phyloP scores from a whole-genome alignment of 35 echinoderm and acorn worm genomes.

The Ophiothrix spiculata region DNA sequence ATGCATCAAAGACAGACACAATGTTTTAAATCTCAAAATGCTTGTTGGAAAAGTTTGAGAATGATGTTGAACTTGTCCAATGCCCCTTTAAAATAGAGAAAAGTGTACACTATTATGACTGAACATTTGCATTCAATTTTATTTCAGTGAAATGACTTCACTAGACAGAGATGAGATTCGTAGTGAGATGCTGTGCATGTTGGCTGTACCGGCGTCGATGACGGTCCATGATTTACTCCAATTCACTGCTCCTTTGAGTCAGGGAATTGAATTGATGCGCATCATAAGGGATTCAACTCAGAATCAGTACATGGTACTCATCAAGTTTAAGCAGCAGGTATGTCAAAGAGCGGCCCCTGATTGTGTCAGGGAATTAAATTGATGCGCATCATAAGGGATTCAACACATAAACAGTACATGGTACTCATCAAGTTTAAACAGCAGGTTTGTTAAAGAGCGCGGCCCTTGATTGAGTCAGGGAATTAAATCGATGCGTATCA shows the following conservation, averaged over 20 bases:
- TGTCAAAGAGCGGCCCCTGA: too few relatives aligned
- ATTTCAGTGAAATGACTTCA: conserved; percentile 70
- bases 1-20: too few relatives aligned
- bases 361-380: too few relatives aligned
- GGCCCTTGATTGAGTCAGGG: background rate
- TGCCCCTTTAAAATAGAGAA: too few relatives aligned
- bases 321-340: conserved; percentile 93
- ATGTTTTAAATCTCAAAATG: too few relatives aligned
- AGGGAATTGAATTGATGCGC: conserved; percentile 78
- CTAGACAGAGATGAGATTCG: conserved; percentile 71
- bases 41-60: too few relatives aligned
- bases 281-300: conserved; percentile 85
- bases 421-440: background rate
- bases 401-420: background rate
- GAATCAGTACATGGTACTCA: conserved; percentile 93
- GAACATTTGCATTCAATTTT: too few relatives aligned
- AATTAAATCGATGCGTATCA: too few relatives aligned
- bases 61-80: too few relatives aligned
- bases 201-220: conserved; percentile 83
- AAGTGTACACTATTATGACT: too few relatives aligned
- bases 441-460: background rate
- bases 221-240: conserved; percentile 86
- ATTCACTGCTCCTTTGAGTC: conserved; percentile 72
- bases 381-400: too few relatives aligned
- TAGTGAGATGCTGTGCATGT: conserved; percentile 96